Evolutionary conservation across 2,797 vertebrate genomes (phyloP).

Genomic region (Capromys pilorides): DNA sequence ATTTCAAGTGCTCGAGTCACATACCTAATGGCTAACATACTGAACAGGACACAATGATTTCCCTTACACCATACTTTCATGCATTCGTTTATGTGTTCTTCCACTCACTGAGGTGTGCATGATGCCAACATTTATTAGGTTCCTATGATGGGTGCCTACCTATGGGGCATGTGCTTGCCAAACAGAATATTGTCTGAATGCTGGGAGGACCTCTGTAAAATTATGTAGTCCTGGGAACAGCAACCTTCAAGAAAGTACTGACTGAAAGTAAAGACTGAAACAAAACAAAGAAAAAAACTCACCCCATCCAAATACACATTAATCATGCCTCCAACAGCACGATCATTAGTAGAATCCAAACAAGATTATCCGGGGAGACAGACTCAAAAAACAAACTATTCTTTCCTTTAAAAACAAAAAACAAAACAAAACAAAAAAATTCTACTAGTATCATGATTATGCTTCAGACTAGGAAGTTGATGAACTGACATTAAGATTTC

Average conservation of each 20-base stretch:
- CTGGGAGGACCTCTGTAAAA: neutral
- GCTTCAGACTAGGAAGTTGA: neutral
- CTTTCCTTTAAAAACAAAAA: neutral
- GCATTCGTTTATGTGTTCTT: neutral
- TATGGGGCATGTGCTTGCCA: slow-evolving; percentile 16
- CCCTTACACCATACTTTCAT: neutral
- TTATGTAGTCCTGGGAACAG: neutral
- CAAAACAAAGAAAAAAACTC: slow-evolving; percentile 23
- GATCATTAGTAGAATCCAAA: neutral
- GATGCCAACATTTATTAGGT: neutral
- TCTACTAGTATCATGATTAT: neutral
- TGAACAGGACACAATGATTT: neutral
- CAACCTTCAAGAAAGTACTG: slow-evolving; percentile 20
- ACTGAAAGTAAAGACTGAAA: neutral
- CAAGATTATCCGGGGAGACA: neutral
- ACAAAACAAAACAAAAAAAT: neutral
- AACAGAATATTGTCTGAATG: neutral
- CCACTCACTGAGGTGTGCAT: neutral
- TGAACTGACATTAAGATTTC: neutral
- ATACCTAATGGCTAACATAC: neutral
- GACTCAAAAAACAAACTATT: neutral
- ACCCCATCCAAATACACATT: neutral
- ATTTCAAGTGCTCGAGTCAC: neutral
- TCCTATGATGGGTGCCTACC: neutral
- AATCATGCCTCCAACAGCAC: slow-evolving; percentile 9